Evolutionary conservation across 2,113 vertebrate species (phyloP), one percentile per base, ranked within the genome.

Genomic region (Glareola pratincola): DNA sequence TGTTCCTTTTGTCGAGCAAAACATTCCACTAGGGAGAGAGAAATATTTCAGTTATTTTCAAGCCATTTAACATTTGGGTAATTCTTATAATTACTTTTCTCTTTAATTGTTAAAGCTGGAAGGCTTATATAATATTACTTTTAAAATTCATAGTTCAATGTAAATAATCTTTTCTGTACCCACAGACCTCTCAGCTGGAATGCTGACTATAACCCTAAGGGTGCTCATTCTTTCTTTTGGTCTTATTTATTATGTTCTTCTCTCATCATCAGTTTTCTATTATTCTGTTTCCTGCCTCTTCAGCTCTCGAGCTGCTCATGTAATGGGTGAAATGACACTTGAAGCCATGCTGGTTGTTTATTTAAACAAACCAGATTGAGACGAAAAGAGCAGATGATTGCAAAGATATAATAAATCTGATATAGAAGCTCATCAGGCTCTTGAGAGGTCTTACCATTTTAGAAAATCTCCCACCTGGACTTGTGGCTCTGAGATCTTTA

Each of bases 51-150:
- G 72, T 94, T 94, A 29, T 93, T 94, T 93, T 91, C 23, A 16
- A 95, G 22, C 48, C 76, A 85, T 94, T 92, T 93, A 94, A 79
- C 95, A 96, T 95, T 96, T 92, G 90, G 72, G 47, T 87, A 95
- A 94, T 95, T 88, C 79, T 90, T 84, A 88, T 90, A 92, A 96
- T 97, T 97, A 96, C 73, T 93, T 97, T 95, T 92, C 81, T 80
- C 74, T 83, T 72, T 92, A 94, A 91, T 94, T 68, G 37, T 97
- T 92, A 75, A 94, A 96, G 93, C 79, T 94, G 93, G 95, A 92
- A 97, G 92, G 88, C 92, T 92, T 92, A 64, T 92, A 67, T 63
- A 92, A 94, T 82, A 95, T 88, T 85, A 91, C 53, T 94, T 84
- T 85, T 53, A 83, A 94, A 95, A 91, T 91, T 93, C 83, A 77